phyloP scores from a whole-genome alignment of 1,140 invertebrate genomes.

The Pygmarrhopalites habei region DNA sequence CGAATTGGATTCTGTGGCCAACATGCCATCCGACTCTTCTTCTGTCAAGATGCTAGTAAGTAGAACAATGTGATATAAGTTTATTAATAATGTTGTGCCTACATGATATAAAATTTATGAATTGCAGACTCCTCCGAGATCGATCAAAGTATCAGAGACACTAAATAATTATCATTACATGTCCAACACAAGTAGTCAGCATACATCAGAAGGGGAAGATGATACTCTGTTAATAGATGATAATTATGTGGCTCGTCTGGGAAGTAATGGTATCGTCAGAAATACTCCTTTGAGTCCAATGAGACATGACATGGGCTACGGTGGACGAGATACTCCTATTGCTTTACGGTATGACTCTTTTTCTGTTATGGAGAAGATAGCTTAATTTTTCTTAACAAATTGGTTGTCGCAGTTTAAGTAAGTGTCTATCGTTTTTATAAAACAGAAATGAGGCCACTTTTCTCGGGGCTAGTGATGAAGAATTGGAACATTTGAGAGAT shows the following conservation, averaged over 20 bases:
- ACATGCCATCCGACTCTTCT: conserved; percentile 54
- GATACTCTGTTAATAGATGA: conserved; percentile 36
- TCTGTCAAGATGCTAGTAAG: conserved; percentile 60
- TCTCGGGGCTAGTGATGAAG: conserved; percentile 41
- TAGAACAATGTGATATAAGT: neutral
- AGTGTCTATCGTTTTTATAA: neutral
- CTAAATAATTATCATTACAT: neutral
- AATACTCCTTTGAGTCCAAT: neutral
- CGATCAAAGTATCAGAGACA: conserved; percentile 37
- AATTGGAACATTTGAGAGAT: conserved; percentile 68
- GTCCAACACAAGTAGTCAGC: conserved; percentile 2
- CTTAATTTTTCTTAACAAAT: neutral
- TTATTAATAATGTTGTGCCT: neutral
- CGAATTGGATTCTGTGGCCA: conserved; percentile 69
- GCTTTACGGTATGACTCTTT: conserved; percentile 12
- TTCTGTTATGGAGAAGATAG: neutral
- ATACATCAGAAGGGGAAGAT: conserved; percentile 25
- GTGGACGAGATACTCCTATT: conserved; percentile 11
- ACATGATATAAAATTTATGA: neutral
- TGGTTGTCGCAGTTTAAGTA: neutral
- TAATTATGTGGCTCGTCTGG: conserved; percentile 13
- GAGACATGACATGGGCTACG: neutral
- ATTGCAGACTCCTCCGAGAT: conserved; percentile 40
- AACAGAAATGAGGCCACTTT: neutral
- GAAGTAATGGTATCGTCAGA: neutral